These are phyloP conservation scores for Lasiurus borealis DNA, from an alignment of 2,113 vertebrate genomes.

Conservation along the genomic window DNA sequence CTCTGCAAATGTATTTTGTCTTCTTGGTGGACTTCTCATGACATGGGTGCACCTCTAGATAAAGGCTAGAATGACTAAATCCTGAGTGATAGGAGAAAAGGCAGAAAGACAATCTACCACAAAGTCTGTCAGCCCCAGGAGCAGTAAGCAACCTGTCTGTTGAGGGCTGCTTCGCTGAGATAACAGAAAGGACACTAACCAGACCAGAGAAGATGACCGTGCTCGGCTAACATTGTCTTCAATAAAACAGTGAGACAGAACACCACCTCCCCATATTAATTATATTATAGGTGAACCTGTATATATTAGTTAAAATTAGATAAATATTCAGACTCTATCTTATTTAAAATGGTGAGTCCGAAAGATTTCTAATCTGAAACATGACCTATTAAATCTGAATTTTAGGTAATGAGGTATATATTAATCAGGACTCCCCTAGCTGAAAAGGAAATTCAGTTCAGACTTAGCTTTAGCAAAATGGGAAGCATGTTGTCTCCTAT, in stretches of 20 bases:
- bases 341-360: not conserved
- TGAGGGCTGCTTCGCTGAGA: not conserved
- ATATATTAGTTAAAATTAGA: not conserved
- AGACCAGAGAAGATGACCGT: not conserved
- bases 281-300: not conserved
- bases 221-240: not conserved
- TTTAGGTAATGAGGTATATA: not conserved
- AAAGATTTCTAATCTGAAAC: not conserved
- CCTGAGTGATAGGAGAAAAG: not conserved
- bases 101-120: not conserved
- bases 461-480: not conserved
- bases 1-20: not conserved
- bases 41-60: not conserved
- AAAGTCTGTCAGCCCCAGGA: not conserved
- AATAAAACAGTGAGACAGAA: not conserved
- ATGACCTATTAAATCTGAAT: not conserved
- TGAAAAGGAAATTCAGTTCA: constrained; percentile 32
- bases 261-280: not conserved
- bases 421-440: not conserved
- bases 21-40: not conserved
- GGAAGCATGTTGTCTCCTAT: not conserved
- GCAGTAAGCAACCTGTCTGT: not conserved
- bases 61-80: not conserved
- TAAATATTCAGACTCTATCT: not conserved
- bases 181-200: not conserved